These are phyloP conservation scores for Sula dactylatra DNA, from an alignment of 2,113 vertebrate species.

Conservation along the genomic window DNA sequence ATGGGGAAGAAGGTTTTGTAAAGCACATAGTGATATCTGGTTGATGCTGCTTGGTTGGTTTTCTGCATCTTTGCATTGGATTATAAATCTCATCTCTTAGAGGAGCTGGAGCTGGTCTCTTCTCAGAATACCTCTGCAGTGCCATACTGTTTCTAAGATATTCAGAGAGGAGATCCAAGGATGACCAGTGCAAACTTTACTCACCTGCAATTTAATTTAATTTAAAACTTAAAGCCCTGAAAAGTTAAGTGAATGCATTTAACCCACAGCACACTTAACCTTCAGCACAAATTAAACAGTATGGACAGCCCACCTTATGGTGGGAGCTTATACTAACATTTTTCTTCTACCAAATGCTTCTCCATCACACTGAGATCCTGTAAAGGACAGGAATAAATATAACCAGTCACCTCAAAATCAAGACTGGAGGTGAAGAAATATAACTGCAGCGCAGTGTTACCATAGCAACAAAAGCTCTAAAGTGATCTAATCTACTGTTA, in stretches of 20 bases:
- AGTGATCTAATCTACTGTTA: conserved; percentile 75
- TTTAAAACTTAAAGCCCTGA: not conserved
- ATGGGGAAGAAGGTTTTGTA: not conserved
- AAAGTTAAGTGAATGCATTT: not conserved
- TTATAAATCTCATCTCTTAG: not conserved
- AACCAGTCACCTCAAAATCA: conserved; percentile 62
- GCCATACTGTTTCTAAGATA: not conserved
- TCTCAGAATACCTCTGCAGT: not conserved
- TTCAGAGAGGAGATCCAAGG: not conserved
- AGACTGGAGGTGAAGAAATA: conserved; percentile 67
- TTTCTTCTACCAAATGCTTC: conserved; percentile 31
- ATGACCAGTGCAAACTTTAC: not conserved
- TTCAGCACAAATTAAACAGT: not conserved
- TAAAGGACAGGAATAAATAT: conserved; percentile 65
- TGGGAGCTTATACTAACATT: not conserved
- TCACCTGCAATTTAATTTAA: not conserved
- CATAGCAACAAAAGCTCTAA: conserved; percentile 74
- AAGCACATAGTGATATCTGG: not conserved
- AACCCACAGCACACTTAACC: not conserved
- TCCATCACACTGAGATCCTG: conserved; percentile 27
- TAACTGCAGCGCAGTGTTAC: conserved; percentile 55
- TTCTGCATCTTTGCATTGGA: not conserved
- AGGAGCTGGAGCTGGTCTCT: not conserved
- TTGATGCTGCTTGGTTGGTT: not conserved
- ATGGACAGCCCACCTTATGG: not conserved